Conservation (phyloP, 2,113 vertebrate genomes). For the Casuarius casuarius region DNA sequence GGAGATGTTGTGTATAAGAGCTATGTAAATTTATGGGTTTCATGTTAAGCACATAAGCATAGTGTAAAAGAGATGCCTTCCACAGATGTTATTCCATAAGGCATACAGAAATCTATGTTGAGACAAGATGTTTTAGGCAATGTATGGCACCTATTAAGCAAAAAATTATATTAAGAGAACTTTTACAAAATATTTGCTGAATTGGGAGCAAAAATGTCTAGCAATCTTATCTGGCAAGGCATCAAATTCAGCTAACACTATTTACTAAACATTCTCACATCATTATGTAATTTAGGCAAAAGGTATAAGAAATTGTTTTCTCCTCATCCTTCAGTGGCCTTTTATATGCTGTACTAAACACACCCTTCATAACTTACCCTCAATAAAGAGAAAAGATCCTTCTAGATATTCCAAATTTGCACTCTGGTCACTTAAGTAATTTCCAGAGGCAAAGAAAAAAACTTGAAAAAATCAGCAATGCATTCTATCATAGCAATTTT, state of each 20-base stretch:
- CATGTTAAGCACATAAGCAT: neutral
- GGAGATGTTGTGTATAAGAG: neutral
- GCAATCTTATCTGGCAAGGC: neutral
- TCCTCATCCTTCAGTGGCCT: neutral
- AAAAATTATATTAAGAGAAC: neutral
- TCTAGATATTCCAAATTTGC: neutral
- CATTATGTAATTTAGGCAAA: neutral
- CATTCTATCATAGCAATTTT: neutral
- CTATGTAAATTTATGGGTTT: neutral
- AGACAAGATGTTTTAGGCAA: neutral
- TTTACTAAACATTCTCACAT: neutral
- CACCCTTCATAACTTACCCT: neutral
- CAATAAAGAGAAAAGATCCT: neutral
- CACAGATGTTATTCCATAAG: neutral
- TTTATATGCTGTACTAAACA: neutral
- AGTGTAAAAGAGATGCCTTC: neutral
- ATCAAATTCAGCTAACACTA: neutral
- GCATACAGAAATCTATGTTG: neutral
- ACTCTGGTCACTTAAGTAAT: neutral
- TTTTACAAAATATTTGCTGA: neutral
- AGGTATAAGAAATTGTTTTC: neutral
- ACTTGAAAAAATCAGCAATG: neutral
- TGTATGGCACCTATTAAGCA: rapidly evolving
- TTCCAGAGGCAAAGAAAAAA: conserved; percentile 4
- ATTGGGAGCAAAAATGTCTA: neutral